Evolutionary conservation across 1,140 invertebrate genomes (phyloP).

Genomic region (Ladona fulva): DNA sequence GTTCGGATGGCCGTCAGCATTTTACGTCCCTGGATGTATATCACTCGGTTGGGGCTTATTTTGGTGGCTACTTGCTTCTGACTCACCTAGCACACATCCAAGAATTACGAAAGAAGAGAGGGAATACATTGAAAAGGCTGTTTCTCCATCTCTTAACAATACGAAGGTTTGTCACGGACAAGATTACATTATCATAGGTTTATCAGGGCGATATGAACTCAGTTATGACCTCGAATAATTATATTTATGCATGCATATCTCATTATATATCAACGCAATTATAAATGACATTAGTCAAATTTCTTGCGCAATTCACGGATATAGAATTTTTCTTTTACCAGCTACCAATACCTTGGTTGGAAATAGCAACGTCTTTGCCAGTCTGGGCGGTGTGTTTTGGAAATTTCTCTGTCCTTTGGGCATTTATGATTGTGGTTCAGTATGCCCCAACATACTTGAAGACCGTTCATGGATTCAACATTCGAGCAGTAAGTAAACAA

Average conservation of each 20-base stretch:
- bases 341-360: conserved; percentile 56
- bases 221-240: too few relatives aligned
- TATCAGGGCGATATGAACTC: too few relatives aligned
- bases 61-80: conserved; percentile 63
- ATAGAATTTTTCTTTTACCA: conserved; percentile 22
- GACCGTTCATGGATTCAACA: conserved; percentile 70
- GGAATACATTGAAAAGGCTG: conserved; percentile 45
- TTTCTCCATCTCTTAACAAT: conserved; percentile 28
- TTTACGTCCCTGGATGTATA: conserved; percentile 54
- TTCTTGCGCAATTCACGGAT: too few relatives aligned
- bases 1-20: conserved; percentile 65
- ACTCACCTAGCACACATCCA: conserved; percentile 68
- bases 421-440: conserved; percentile 73
- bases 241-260: too few relatives aligned
- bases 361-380: conserved; percentile 59
- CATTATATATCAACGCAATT: too few relatives aligned
- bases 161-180: conserved; percentile 27
- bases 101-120: conserved; percentile 60
- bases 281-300: too few relatives aligned
- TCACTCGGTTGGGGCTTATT: conserved; percentile 64
- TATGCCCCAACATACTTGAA: conserved; percentile 79
- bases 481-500: conserved; percentile 52
- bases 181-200: too few relatives aligned
- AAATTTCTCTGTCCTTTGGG: conserved; percentile 77
- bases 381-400: conserved; percentile 68